Conservation (phyloP, 2,797 vertebrate species). For the Tokudaia tokunoshimensis region DNA sequence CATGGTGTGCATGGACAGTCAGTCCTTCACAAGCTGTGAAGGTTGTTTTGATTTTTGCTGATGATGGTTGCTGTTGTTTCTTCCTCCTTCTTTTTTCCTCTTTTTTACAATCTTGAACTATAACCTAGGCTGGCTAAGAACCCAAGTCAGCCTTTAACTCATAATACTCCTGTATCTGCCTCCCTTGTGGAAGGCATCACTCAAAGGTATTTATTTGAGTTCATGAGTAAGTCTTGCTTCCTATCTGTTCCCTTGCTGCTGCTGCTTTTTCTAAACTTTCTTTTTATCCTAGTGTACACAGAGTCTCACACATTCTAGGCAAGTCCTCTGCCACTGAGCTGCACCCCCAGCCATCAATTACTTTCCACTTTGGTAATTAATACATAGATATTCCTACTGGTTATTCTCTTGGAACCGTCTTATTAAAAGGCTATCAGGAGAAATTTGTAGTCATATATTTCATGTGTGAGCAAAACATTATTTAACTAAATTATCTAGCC, state of each 20-base stretch:
- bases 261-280: too few relatives aligned
- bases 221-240: background rate
- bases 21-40: background rate
- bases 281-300: background rate
- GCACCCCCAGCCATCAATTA: background rate
- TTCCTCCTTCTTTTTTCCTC: background rate
- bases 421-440: slow-evolving; percentile 22
- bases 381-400: slow-evolving; percentile 30
- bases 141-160: background rate
- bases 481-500: slow-evolving; percentile 48
- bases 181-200: background rate
- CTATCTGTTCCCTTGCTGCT: background rate
- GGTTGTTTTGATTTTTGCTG: background rate
- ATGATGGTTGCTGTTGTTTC: background rate
- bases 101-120: background rate
- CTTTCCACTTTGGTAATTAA: background rate
- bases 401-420: slow-evolving; percentile 45
- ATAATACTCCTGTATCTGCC: background rate
- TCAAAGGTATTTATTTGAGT: background rate
- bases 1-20: background rate
- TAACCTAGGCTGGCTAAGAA: background rate
- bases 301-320: background rate
- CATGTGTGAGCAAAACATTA: slow-evolving; percentile 39
- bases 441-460: slow-evolving; percentile 23
- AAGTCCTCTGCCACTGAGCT: background rate